A percentile compares a stretch with the other conserved stretches of the same genome.
Conservation (phyloP, 2,888 invertebrate species). For the Dioctria rufipes region DNA sequence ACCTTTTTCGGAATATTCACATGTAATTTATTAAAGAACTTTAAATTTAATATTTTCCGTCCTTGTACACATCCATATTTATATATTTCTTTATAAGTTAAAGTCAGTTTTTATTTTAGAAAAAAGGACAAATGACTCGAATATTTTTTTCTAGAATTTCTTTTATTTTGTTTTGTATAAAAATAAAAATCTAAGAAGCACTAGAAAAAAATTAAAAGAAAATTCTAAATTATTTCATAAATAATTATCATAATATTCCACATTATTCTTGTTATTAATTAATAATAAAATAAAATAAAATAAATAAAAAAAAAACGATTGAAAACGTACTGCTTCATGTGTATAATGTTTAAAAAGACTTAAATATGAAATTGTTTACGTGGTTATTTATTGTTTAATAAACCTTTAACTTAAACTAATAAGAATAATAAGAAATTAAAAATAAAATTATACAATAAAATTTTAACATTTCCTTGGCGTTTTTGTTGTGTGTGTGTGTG, state of each 20-base stretch:
- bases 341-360: conserved; percentile 1
- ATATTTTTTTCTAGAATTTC: conserved; percentile 34
- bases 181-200: background rate
- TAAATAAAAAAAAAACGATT: conserved; percentile 4
- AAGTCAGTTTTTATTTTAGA: conserved; percentile 59
- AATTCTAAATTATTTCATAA: conserved; percentile 21
- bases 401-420: conserved; percentile 11
- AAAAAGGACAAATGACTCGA: conserved; percentile 66
- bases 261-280: conserved; percentile 9
- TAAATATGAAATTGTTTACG: conserved; percentile 25
- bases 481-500: background rate
- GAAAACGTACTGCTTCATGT: conserved; percentile 40
- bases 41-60: background rate
- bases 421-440: background rate
- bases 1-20: background rate
- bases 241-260: conserved; percentile 38
- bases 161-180: background rate
- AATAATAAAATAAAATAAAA: background rate
- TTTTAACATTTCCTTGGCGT: conserved; percentile 6
- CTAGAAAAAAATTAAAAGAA: background rate
- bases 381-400: conserved; percentile 34
- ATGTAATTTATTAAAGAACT: no score
- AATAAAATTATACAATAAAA: conserved; percentile 30
- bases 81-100: conserved; percentile 4
- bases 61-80: no score